A percentile compares a stretch with the other conserved stretches of the same genome.
These are phyloP conservation scores for Porites lobata DNA, from an alignment of 92 coral and sea anemone genomes.

Conservation along the genomic window DNA sequence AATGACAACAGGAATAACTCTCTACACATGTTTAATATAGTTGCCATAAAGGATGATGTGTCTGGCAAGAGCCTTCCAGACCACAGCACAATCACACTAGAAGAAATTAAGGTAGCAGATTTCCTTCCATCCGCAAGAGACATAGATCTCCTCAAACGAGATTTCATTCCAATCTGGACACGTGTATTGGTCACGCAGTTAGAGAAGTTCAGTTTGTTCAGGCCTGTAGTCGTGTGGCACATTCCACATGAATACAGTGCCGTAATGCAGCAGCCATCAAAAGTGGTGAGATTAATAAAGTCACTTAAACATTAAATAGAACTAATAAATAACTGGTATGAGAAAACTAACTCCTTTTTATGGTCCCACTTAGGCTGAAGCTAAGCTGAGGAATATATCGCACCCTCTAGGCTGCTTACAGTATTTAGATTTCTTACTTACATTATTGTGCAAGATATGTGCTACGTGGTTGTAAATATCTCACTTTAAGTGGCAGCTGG, in stretches of 20 bases:
- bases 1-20: constrained; percentile 48
- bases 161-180: constrained; percentile 63
- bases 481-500: no score
- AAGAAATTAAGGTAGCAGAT: constrained; percentile 41
- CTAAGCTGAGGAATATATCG: no score
- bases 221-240: constrained; percentile 34
- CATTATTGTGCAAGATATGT: no score
- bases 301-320: no score
- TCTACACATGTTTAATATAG: constrained; percentile 52
- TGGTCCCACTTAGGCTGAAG: no score
- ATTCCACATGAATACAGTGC: constrained; percentile 73
- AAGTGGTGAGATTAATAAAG: not conserved
- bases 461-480: no score
- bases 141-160: constrained; percentile 36
- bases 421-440: no score
- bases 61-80: constrained; percentile 61
- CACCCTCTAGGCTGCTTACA: no score
- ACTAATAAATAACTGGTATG: not conserved
- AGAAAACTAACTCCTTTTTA: not conserved
- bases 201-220: constrained; percentile 19
- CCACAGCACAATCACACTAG: constrained; percentile 39
- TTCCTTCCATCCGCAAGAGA: constrained; percentile 62
- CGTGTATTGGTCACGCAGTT: constrained; percentile 57
- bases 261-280: constrained; percentile 47
- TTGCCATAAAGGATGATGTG: constrained; percentile 54